Evolutionary conservation across 1,140 invertebrate genomes (phyloP), one percentile per base, ranked within the genome.

Genomic region (Hyphantria cunea): DNA sequence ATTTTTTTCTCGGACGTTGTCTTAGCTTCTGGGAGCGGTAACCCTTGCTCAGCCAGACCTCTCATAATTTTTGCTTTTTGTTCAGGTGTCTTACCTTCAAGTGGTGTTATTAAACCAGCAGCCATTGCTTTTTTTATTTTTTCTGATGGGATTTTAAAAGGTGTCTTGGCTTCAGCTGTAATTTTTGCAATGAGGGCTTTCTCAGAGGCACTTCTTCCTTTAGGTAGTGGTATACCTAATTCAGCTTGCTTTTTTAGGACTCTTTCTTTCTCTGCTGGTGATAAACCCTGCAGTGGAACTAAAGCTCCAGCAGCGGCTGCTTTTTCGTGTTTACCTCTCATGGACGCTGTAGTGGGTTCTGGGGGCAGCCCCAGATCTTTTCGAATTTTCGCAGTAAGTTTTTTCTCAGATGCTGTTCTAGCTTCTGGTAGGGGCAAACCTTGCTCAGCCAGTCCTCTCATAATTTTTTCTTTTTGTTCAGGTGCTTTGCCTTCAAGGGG

Each of bases 361-460:
- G n/a, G n/a, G n/a, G n/a, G n/a, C n/a, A n/a, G n/a, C n/a, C n/a
- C n/a, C n/a, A n/a, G n/a, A 66, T 14, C 64, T 12, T 14, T 11
- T 8, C 54, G 58, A 33, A 76, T 45, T 48, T 66, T 66, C 4
- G 49, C 25, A n/a, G 59, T 53, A 6, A 74, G 9, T 49, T 66
- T 63, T 52, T 70, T 75, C 62, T 77, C 68, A 1, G 72, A 77
- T 0, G 62, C 14, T 10, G 68, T 70, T 60, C 61, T 66, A 12
- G 58, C 67, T 65, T 70, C 66, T 3, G 68, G 68, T 9, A 73
- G 61, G 4, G 65, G 50, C 47, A 71, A 7, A 0, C 69, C 67
- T 11, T 15, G 9, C 25, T 53, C 41, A 15, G 45, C 48, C 42
- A 64, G 39, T 3, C 17, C 61, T 61, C 51, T 69, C 14, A 75